These are phyloP conservation scores for Moxostoma hubbsi DNA, from an alignment of 2,797 vertebrate genomes.

Conservation along the genomic window DNA sequence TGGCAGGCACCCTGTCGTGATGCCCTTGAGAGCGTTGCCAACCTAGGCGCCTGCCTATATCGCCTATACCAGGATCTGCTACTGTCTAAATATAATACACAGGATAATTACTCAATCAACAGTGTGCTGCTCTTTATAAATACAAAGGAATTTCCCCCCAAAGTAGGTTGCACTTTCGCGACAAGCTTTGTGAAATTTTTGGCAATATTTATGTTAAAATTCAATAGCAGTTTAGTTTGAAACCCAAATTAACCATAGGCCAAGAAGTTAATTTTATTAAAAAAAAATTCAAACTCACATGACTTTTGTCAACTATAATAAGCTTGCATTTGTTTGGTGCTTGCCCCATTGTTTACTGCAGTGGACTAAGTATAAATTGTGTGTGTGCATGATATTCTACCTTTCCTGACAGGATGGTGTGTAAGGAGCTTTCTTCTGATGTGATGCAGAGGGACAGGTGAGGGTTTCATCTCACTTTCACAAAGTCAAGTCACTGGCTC, in stretches of 20 bases:
- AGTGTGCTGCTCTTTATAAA: slow-evolving; percentile 15
- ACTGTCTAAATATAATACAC: slow-evolving; percentile 56
- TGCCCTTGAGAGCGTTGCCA: too few species aligned
- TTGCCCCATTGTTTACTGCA: background rate
- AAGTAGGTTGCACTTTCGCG: background rate
- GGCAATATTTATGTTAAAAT: background rate
- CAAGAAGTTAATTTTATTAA: too few species aligned
- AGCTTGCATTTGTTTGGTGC: background rate
- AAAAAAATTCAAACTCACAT: background rate
- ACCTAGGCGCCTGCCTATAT: too few species aligned
- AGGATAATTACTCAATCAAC: slow-evolving; percentile 75
- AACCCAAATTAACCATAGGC: too few species aligned
- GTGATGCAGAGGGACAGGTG: slow-evolving; percentile 56
- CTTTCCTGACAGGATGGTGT: slow-evolving; percentile 39
- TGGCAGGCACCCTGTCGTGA: too few species aligned
- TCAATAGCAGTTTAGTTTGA: too few species aligned
- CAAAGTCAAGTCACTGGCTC: slow-evolving; percentile 65
- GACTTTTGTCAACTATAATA: background rate
- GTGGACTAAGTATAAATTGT: slow-evolving; percentile 1
- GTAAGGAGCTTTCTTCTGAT: slow-evolving; percentile 55
- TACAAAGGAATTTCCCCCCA: background rate
- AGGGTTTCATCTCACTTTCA: slow-evolving; percentile 56
- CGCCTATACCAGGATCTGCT: too few species aligned
- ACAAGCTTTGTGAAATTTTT: background rate
- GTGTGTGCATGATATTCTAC: slow-evolving; percentile 51